Evolutionary conservation across 2,888 invertebrate species (phyloP).

Genomic region (Halocaridina rubra): DNA sequence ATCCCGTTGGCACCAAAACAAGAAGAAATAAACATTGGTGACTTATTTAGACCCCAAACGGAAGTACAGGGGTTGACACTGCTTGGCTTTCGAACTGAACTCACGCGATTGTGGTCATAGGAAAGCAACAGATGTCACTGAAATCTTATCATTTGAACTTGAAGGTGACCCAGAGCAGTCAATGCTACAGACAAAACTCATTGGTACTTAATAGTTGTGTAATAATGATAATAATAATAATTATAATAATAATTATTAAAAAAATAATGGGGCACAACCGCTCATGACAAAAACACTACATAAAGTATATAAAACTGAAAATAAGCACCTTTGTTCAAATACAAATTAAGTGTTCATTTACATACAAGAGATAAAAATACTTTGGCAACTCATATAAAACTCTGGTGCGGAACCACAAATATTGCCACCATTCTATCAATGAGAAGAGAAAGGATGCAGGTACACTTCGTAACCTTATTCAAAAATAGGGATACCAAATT

Average conservation of each 20-base stretch:
- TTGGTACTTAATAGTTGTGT: too few relatives aligned
- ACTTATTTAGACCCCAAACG: conserved; percentile 26
- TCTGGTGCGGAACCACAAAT: conserved; percentile 56
- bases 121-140: not conserved
- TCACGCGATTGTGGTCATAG: not conserved
- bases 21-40: conserved; percentile 16
- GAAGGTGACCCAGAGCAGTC: conserved; percentile 35
- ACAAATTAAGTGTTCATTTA: conserved; percentile 27
- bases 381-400: conserved; percentile 53
- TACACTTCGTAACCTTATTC: conserved; percentile 55
- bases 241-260: conserved; percentile 40
- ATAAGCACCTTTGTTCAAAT: conserved; percentile 53
- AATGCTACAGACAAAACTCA: conserved; percentile 2
- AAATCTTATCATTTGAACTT: conserved; percentile 39
- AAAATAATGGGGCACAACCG: conserved; percentile 47
- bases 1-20: conserved; percentile 50
- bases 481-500: conserved; percentile 16
- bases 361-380: conserved; percentile 45
- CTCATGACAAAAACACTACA: conserved; percentile 36
- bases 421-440: conserved; percentile 58
- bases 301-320: conserved; percentile 40
- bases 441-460: conserved; percentile 52
- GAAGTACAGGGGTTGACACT: not conserved
- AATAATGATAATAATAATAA: too few relatives aligned
- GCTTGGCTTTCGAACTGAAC: not conserved